Evolutionary conservation across 2,113 vertebrate genomes (phyloP).

Genomic region (Callionymus lyra): DNA sequence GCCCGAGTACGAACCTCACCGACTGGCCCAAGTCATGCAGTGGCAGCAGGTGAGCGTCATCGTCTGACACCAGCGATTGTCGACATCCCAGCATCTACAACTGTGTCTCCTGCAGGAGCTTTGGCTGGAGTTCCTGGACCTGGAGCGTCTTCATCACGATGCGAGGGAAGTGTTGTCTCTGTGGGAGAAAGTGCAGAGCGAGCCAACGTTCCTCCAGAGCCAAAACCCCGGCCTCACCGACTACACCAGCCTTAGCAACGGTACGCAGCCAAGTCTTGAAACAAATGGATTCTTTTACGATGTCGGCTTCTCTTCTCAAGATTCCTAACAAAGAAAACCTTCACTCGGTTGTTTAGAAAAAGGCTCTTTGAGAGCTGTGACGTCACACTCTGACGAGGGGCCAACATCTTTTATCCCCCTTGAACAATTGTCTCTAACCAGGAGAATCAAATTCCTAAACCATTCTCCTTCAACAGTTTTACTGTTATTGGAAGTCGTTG

Average conservation of each 20-base stretch:
- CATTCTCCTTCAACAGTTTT: no score
- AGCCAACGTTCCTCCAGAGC: constrained; percentile 62
- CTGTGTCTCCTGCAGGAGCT: constrained; percentile 68
- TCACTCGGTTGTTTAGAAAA: no score
- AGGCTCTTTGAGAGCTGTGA: no score
- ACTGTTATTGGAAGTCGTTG: no score
- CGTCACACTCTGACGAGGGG: no score
- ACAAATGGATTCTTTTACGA: no score
- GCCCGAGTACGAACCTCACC: constrained; percentile 82
- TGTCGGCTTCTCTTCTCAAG: no score
- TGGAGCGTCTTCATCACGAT: constrained; percentile 80
- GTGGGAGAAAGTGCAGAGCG: constrained; percentile 77
- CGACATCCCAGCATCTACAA: neutral
- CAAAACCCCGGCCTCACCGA: constrained; percentile 63
- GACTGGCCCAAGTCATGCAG: constrained; percentile 90
- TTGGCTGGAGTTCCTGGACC: constrained; percentile 88
- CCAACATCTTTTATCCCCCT: no score
- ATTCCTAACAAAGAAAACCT: no score
- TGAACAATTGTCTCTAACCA: no score
- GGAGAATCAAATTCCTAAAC: no score
- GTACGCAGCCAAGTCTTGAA: constrained; percentile 49
- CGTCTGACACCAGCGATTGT: neutral
- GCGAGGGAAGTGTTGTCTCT: constrained; percentile 72
- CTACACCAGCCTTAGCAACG: constrained; percentile 70
- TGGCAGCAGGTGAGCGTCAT: constrained; percentile 67